Evolutionary conservation across 2,888 invertebrate species (phyloP).

Genomic region (Steinernema hermaphroditum): DNA sequence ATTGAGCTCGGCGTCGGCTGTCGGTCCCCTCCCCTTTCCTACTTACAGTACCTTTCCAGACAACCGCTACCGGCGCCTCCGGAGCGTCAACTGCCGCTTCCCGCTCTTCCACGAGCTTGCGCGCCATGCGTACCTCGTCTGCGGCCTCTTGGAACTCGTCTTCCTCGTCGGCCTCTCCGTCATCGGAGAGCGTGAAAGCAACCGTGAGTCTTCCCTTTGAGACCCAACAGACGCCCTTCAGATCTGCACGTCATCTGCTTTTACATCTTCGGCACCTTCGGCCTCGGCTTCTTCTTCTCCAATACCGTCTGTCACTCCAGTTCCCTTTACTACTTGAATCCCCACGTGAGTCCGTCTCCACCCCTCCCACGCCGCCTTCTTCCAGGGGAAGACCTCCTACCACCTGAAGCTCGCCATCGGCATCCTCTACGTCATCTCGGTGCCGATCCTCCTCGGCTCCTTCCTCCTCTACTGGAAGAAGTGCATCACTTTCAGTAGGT

Average conservation of each 20-base stretch:
- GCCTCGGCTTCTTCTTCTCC: constrained; percentile 63
- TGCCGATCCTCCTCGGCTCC: constrained; percentile 61
- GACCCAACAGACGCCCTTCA: constrained; percentile 37
- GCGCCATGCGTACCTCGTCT: constrained; percentile 55
- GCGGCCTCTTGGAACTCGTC: constrained; percentile 68
- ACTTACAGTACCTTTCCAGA: constrained; percentile 45
- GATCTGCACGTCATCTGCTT: constrained; percentile 65
- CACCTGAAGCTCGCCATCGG: constrained; percentile 60
- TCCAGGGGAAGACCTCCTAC: constrained; percentile 62
- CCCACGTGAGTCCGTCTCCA: constrained; percentile 53
- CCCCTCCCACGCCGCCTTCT: neutral
- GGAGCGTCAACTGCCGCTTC: constrained; percentile 57
- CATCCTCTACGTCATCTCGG: constrained; percentile 58
- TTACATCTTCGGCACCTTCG: constrained; percentile 64
- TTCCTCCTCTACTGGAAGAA: constrained; percentile 65
- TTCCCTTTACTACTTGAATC: constrained; percentile 64
- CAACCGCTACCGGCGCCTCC: constrained; percentile 60
- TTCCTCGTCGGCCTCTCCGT: constrained; percentile 68
- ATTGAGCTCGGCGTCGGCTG: constrained; percentile 64
- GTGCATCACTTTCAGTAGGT: constrained; percentile 64
- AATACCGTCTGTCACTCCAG: constrained; percentile 64
- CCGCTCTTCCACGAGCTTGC: constrained; percentile 57
- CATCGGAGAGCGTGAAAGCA: constrained; percentile 64
- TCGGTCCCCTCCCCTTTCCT: constrained; percentile 38
- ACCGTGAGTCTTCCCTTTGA: constrained; percentile 47